Evolutionary conservation across 2,113 vertebrate species (phyloP), one percentile per base, ranked within the genome.

Genomic region (Thalassarche chlororhynchos): DNA sequence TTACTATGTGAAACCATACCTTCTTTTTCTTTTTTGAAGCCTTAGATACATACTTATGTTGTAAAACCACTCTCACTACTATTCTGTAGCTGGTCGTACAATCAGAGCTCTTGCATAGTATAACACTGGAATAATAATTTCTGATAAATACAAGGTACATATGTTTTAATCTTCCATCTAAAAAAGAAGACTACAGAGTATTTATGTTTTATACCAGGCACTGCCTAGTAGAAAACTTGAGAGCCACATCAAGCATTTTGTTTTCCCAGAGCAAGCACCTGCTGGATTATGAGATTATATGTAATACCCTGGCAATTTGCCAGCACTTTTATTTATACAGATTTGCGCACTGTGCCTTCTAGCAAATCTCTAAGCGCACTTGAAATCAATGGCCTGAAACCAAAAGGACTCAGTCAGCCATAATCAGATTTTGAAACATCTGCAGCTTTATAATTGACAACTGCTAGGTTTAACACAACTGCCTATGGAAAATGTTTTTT

Each of bases 361-460:
- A 86, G 16, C 29, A 93, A 69, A 88, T 93, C 66, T 93, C 62
- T 74, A 31, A 85, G 55, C 25, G 65, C 49, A 54, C 40, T 80
- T 88, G 34, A 92, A 88, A 90, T 93, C 86, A 92, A 40, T 94
- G 54, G 46, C 20, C 54, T 82, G 32, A 87, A 93, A 54, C 58
- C 31, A 70, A 80, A 90, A 92, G 46, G 46, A 70, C 66, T 92
- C 70, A 69, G n/a, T 79, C 31, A 94, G 54, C 36, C 25, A 7
- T 86, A 51, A 94, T 88, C 62, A 77, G 66, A 85, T 95, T 90
- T 76, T 87, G 85, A 94, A 95, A 85, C 82, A 88, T 88, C 79
- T 90, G 71, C 62, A 92, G 57, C 61, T 93, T 87, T 90, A 44
- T 76, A 85, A 89, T 44, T 89, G 74, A 79, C 4, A 26, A 40